Evolutionary conservation across 2,113 vertebrate genomes (phyloP).

Genomic region (Forbesichthys papilliferus): DNA sequence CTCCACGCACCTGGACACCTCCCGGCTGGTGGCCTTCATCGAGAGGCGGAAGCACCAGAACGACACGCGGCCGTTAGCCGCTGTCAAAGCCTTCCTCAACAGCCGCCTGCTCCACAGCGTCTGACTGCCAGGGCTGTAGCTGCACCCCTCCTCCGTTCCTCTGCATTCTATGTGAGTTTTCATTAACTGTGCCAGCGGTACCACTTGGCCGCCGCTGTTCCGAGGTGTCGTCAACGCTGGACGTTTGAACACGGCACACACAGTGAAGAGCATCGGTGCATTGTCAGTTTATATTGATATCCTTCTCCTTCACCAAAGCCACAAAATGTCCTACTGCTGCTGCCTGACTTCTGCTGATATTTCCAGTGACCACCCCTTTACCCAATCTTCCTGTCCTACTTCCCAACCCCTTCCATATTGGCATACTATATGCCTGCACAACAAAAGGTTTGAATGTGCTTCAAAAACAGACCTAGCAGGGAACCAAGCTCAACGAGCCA

Average conservation of each 20-base stretch:
- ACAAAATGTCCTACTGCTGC: conserved; percentile 71
- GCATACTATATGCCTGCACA: conserved; percentile 70
- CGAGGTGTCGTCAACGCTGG: background rate
- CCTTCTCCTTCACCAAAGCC: conserved; percentile 48
- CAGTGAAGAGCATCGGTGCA: conserved; percentile 27
- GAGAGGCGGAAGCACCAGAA: conserved; percentile 99
- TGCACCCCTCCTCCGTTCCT: background rate
- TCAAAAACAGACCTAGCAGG: conserved; percentile 58
- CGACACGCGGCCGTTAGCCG: conserved; percentile 87
- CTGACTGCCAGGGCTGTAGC: conserved; percentile 50
- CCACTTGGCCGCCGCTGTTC: background rate
- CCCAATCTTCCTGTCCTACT: background rate
- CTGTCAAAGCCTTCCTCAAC: conserved; percentile 91
- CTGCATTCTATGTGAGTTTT: background rate
- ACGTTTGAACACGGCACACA: conserved; percentile 29
- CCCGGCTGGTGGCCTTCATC: conserved; percentile 95
- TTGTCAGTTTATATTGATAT: conserved; percentile 29
- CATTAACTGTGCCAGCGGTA: no score
- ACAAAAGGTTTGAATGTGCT: conserved; percentile 52
- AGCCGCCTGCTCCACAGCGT: conserved; percentile 89
- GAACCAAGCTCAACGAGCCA: conserved; percentile 56
- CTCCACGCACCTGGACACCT: conserved; percentile 84
- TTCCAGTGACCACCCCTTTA: conserved; percentile 26
- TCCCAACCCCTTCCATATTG: conserved; percentile 15
- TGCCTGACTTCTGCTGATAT: conserved; percentile 67